A percentile compares a stretch with the other conserved stretches of the same genome.
Conservation (phyloP, 1,140 invertebrate species). For the Hesperophylax magnus region DNA sequence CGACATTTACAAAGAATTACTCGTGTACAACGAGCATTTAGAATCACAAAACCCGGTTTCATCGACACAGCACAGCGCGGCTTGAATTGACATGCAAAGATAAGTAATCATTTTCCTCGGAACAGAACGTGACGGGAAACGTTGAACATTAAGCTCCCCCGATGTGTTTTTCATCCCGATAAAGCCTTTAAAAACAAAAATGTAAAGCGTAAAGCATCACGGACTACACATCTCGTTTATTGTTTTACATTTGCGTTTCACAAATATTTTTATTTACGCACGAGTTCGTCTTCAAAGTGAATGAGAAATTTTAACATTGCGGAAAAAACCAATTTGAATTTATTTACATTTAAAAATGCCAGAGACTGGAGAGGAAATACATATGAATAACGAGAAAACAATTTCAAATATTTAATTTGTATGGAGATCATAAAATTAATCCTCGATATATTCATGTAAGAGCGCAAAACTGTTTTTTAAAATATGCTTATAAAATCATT, state of each 20-base stretch:
- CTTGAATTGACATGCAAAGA: slow-evolving; percentile 28
- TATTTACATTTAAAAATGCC: too few relatives aligned
- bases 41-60: not conserved
- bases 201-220: not conserved
- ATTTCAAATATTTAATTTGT: too few relatives aligned
- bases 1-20: too few relatives aligned
- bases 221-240: slow-evolving; percentile 8
- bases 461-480: too few relatives aligned
- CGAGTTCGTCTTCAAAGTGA: slow-evolving; percentile 16
- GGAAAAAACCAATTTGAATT: too few relatives aligned
- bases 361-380: too few relatives aligned
- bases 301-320: not conserved
- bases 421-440: too few relatives aligned
- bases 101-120: slow-evolving; percentile 43
- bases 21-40: too few relatives aligned
- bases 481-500: too few relatives aligned
- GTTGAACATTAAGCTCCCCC: slow-evolving; percentile 26
- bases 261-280: slow-evolving; percentile 21
- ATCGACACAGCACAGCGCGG: not conserved
- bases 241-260: slow-evolving; percentile 9
- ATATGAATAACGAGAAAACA: too few relatives aligned
- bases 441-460: too few relatives aligned
- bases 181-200: slow-evolving; percentile 35
- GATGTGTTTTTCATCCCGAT: slow-evolving; percentile 35
- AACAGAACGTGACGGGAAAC: slow-evolving; percentile 52